Conservation (phyloP, 2,797 vertebrate species). For the Ctenopoma kingsleyae region DNA sequence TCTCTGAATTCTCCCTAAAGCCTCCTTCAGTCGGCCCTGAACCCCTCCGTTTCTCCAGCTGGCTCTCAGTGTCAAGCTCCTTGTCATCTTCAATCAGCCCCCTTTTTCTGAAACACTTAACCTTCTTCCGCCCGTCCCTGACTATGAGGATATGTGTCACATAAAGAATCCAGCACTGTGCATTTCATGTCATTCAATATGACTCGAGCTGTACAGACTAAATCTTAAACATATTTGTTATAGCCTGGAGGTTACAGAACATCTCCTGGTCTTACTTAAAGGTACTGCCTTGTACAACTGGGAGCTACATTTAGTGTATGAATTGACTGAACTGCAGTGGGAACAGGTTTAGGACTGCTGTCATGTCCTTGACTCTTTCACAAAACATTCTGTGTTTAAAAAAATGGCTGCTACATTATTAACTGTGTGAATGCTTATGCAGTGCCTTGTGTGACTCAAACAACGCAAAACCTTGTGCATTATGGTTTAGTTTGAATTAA, state of each 20-base stretch:
- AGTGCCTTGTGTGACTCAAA: not conserved
- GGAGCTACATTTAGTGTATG: constrained; percentile 9
- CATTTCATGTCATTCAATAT: constrained; percentile 27
- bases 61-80: constrained; percentile 69
- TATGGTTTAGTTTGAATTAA: not conserved
- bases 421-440: not conserved
- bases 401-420: not conserved
- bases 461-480: not conserved
- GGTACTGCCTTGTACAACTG: constrained; percentile 7
- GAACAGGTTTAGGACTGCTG: constrained; percentile 3
- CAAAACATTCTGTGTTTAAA: not conserved
- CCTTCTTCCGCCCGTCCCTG: constrained; percentile 48
- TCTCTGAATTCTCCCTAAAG: constrained; percentile 56
- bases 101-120: constrained; percentile 60
- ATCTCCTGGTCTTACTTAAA: constrained; percentile 7
- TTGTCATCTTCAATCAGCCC: constrained; percentile 69
- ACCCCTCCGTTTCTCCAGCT: constrained; percentile 61
- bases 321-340: not conserved
- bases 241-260: constrained; percentile 22
- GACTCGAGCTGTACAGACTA: constrained; percentile 30
- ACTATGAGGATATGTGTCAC: constrained; percentile 39
- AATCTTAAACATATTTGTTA: constrained; percentile 21
- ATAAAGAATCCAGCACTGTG: constrained; percentile 25
- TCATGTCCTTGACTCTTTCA: not conserved
- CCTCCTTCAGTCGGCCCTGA: constrained; percentile 35